Conservation (phyloP, 2,797 vertebrate genomes). For the Mormyrus proboscirostris region DNA sequence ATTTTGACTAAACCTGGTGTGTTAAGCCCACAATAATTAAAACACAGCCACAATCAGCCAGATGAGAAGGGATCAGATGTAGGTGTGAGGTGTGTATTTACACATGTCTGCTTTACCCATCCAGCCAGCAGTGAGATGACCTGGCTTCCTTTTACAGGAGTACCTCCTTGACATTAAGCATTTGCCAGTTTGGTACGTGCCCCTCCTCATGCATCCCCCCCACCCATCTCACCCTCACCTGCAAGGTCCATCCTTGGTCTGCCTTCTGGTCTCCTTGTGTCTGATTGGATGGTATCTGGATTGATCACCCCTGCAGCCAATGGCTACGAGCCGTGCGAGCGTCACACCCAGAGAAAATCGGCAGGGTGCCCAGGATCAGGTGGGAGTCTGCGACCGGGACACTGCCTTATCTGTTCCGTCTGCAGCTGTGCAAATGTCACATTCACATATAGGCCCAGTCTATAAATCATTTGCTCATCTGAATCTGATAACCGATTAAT, state of each 20-base stretch:
- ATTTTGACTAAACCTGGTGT: not conserved
- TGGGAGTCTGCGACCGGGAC: not conserved
- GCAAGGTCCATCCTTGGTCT: not conserved
- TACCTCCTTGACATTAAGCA: not conserved
- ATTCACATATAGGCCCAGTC: not conserved
- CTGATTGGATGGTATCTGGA: not conserved
- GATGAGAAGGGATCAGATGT: not conserved
- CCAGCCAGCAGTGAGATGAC: not conserved
- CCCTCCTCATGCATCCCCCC: not conserved
- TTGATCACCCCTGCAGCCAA: not conserved
- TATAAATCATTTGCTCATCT: not conserved
- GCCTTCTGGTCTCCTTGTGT: not conserved
- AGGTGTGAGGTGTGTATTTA: not conserved
- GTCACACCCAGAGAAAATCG: not conserved
- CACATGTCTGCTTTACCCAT: not conserved
- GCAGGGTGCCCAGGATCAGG: not conserved
- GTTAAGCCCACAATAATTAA: not conserved
- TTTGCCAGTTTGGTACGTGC: not conserved
- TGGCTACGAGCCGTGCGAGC: not conserved
- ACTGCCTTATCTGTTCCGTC: not conserved
- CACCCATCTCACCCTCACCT: not conserved
- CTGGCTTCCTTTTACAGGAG: not conserved
- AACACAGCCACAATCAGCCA: not conserved
- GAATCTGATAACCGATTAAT: not conserved
- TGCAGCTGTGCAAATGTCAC: not conserved